Evolutionary conservation across 2,888 invertebrate species (phyloP).

Genomic region (Meandrusa payeni): DNA sequence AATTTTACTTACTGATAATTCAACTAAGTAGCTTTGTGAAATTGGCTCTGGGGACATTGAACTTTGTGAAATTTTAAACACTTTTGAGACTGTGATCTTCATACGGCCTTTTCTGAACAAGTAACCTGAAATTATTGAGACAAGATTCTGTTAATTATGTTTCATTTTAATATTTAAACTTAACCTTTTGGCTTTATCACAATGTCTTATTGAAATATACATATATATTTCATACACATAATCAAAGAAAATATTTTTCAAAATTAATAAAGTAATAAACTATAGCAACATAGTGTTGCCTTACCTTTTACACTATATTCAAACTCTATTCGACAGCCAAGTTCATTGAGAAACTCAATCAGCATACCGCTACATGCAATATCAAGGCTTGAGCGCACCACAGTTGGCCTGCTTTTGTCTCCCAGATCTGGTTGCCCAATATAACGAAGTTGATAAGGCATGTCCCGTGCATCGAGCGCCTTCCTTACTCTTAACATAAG

Average conservation of each 20-base stretch:
- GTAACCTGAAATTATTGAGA: constrained; percentile 75
- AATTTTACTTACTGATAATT: constrained; percentile 87
- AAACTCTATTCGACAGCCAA: constrained; percentile 95
- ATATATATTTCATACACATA: too few species aligned
- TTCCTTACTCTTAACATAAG: constrained; percentile 90
- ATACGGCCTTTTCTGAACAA: constrained; percentile 98
- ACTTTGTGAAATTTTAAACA: constrained; percentile 88
- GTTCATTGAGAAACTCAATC: constrained; percentile 94
- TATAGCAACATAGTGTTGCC: not conserved
- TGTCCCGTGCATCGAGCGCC: constrained; percentile 90
- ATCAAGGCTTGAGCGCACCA: constrained; percentile 95
- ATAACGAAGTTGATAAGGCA: constrained; percentile 94
- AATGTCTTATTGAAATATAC: too few species aligned
- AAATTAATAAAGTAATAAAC: too few species aligned
- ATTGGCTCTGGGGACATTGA: constrained; percentile 91
- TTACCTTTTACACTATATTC: constrained; percentile 94
- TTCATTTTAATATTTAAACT: too few species aligned
- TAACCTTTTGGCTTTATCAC: too few species aligned
- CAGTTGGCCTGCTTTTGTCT: constrained; percentile 93
- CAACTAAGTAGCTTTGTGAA: constrained; percentile 95
- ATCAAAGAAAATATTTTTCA: too few species aligned
- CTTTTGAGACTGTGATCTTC: constrained; percentile 97
- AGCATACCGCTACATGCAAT: constrained; percentile 95
- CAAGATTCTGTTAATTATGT: not conserved
- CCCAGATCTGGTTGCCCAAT: constrained; percentile 95